Conservation (phyloP, 2,888 invertebrate genomes). For the Hirtodrosophila trivittata region DNA sequence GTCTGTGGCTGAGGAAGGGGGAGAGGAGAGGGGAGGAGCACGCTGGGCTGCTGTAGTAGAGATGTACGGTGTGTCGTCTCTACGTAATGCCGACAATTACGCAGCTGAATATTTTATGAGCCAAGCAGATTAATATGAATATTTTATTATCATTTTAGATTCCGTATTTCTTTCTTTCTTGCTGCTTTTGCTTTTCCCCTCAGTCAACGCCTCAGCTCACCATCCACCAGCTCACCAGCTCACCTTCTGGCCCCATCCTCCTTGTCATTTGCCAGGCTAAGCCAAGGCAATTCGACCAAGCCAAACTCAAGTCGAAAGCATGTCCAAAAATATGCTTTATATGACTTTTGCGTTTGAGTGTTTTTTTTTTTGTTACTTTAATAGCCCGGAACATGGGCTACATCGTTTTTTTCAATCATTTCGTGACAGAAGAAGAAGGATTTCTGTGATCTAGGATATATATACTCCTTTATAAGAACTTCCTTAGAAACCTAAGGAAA, state of each 20-base stretch:
- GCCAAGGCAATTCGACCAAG: constrained; percentile 31
- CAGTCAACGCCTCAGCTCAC: neutral
- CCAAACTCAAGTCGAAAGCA: constrained; percentile 64
- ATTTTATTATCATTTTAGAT: constrained; percentile 81
- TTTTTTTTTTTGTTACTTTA: constrained; percentile 20
- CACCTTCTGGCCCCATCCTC: neutral
- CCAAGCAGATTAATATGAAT: constrained; percentile 80
- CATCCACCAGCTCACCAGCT: constrained; percentile 4
- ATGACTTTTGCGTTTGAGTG: constrained; percentile 56
- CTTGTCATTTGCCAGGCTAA: constrained; percentile 31
- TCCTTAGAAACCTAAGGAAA: too few relatives aligned
- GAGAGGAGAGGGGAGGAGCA: neutral
- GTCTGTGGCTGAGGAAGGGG: constrained; percentile 15
- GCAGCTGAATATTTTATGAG: constrained; percentile 78
- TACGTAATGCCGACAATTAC: constrained; percentile 79
- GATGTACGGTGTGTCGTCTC: constrained; percentile 3
- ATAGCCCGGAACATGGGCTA: constrained; percentile 2
- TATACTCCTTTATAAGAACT: too few relatives aligned
- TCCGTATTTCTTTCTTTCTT: constrained; percentile 59
- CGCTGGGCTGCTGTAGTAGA: too few relatives aligned
- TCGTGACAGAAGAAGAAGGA: neutral
- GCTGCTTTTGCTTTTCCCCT: neutral
- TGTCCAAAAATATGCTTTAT: constrained; percentile 73
- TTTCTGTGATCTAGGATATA: too few relatives aligned
- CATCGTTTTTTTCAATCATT: neutral